Percentiles rank a stretch among this genome's conserved stretches.
These are phyloP conservation scores for Cynocephalus volans DNA, from an alignment of 2,113 vertebrate genomes.

Conservation along the genomic window DNA sequence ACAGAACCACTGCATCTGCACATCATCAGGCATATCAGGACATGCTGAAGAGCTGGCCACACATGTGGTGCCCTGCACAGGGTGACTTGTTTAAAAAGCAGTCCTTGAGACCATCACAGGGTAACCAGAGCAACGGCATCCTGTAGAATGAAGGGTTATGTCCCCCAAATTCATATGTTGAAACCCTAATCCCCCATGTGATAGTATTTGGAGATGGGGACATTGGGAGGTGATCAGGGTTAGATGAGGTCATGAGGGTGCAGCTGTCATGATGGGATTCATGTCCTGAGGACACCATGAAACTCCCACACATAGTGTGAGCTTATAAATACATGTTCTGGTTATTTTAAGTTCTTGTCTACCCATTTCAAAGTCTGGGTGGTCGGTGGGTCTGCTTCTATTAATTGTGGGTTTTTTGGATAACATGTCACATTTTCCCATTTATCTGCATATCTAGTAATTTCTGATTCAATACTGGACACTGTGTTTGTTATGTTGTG, in stretches of 20 bases:
- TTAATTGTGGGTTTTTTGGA: background rate
- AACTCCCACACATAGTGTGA: rapidly evolving
- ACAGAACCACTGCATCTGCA: background rate
- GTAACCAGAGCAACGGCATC: background rate
- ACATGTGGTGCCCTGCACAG: background rate
- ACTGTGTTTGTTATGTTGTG: too few species aligned
- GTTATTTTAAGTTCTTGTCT: background rate
- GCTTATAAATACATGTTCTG: rapidly evolving
- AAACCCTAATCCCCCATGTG: background rate
- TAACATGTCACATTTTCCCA: rapidly evolving
- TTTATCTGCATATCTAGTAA: background rate
- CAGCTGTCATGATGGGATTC: rapidly evolving
- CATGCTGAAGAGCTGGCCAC: rapidly evolving
- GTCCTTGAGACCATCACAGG: background rate
- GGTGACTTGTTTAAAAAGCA: too few species aligned
- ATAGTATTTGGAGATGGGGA: rapidly evolving
- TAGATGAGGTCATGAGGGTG: background rate
- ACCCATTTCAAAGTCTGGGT: rapidly evolving
- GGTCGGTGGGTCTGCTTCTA: background rate
- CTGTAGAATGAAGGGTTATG: background rate
- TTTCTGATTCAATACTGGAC: background rate
- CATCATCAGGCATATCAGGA: rapidly evolving
- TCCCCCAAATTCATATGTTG: rapidly evolving
- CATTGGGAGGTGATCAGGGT: background rate
- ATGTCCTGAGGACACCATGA: background rate